Evolutionary conservation across 92 coral and sea anemone species (phyloP).

Genomic region (Actinostola sp.): DNA sequence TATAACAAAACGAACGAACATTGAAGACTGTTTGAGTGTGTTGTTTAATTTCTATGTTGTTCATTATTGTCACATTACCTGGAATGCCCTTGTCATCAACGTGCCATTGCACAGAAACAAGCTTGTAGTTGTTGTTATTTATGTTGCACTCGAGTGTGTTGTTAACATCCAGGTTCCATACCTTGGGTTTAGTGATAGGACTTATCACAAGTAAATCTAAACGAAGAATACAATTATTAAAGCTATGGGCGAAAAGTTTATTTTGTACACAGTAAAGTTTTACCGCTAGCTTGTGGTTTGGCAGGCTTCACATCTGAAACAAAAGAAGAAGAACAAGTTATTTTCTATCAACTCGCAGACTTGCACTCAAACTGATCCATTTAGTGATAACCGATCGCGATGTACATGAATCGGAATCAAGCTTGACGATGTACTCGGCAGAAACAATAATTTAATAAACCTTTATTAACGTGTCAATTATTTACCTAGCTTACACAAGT

Average conservation of each 20-base stretch:
- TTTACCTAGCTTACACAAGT: too few species aligned
- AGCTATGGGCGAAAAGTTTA: too few species aligned
- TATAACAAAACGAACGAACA: too few species aligned
- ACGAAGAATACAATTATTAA: neutral
- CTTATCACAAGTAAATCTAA: slow-evolving; percentile 19
- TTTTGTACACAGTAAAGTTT: too few species aligned
- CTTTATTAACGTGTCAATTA: neutral
- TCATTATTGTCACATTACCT: neutral
- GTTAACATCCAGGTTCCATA: neutral
- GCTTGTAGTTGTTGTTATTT: slow-evolving; percentile 15
- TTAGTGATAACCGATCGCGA: too few species aligned
- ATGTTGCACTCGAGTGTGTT: slow-evolving; percentile 28
- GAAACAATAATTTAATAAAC: neutral
- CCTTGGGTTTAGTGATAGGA: slow-evolving; percentile 5
- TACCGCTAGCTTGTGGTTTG: too few species aligned
- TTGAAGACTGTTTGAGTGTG: neutral
- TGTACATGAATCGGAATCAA: too few species aligned
- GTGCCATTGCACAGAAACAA: slow-evolving; percentile 24
- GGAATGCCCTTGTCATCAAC: slow-evolving; percentile 14
- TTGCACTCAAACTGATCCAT: too few species aligned
- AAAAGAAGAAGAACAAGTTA: too few species aligned
- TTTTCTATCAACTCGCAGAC: too few species aligned
- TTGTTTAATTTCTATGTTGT: neutral
- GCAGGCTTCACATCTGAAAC: too few species aligned
- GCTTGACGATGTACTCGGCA: neutral